Base-by-base conservation (phyloP, 2,797 vertebrate species). In the Novumbra hubbsi region DNA sequence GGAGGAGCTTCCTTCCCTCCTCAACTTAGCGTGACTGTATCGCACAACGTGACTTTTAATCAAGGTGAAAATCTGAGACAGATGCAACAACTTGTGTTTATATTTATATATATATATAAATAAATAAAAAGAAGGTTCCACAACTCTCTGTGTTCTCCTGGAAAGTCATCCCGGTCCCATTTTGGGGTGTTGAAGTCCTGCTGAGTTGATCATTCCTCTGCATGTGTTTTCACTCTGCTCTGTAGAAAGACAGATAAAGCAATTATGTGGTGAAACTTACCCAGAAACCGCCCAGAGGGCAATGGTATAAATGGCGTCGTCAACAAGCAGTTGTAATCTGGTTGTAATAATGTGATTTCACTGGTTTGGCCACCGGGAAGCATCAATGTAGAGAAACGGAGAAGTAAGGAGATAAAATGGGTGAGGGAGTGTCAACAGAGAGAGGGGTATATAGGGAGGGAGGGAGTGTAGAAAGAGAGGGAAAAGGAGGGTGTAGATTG, bases 241-340 rank as follows among this genome's bases (percentile, higher is more conserved):
- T 55, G 45, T 19, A 8, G 62, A 70, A 52, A 68, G 5, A 77
- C 69, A 69, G 71, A 79, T 30, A 48, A 73, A 41, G 15, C 28
- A 64, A 64, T 32, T 32, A 63, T 30, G 16, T 32, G 62, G 28
- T 64, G 16, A 27, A 28, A 63, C 62, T 32, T 28, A 17, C 16
- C 12, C 55, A 57, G 55, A 57, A 57, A 57, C 55, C 55, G 24
- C 55, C 55, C 55, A 24, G n/a, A n/a, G 11, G 55, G 55, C 41
- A 24, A 24, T 57, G 55, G 11, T 57, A 21, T 11, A 57, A 24
- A 57, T 57, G n/a, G 9, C n/a, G 6, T 57, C n/a, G 24, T 57
- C 21, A 45, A 57, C n/a, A 24, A n/a, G n/a, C n/a, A 24, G n/a
- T 57, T 21, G 21, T 24, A 57, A 57, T 57, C 55, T 57, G n/a